Conservation (phyloP, 2,113 vertebrate species). For the Carassius gibelio region DNA sequence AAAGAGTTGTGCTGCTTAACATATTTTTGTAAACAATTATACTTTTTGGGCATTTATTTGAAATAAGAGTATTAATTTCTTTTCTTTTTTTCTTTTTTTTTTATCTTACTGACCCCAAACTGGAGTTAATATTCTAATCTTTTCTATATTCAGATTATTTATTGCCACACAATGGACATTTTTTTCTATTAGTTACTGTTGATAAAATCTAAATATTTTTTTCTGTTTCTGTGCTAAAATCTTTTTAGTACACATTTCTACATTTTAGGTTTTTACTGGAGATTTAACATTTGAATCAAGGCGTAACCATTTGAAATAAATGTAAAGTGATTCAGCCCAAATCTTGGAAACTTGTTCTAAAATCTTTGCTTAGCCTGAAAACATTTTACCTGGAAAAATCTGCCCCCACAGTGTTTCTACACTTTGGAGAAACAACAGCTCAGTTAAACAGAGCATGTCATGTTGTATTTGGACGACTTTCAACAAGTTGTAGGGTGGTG, state of each 20-base stretch:
- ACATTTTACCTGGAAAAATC: neutral
- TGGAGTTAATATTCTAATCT: no score
- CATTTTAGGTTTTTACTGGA: neutral
- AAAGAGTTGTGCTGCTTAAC: neutral
- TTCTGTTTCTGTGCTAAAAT: neutral
- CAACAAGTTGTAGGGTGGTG: slow-evolving; percentile 23
- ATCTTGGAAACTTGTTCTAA: neutral
- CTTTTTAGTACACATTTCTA: neutral
- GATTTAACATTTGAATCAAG: neutral
- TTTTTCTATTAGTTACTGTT: no score
- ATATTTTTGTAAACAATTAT: neutral
- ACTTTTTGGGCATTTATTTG: neutral
- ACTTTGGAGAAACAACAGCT: neutral
- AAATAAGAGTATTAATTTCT: no score
- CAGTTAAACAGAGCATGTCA: neutral
- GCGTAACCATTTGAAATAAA: neutral
- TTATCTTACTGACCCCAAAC: no score
- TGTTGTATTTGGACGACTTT: neutral
- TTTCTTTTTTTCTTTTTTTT: no score
- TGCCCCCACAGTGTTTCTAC: neutral
- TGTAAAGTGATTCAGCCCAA: neutral
- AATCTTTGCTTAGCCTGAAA: neutral
- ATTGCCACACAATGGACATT: no score
- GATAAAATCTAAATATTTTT: neutral
- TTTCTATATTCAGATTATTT: no score